Evolutionary conservation across 2,888 invertebrate genomes (phyloP).

Genomic region (Gisinianus flammeolus): DNA sequence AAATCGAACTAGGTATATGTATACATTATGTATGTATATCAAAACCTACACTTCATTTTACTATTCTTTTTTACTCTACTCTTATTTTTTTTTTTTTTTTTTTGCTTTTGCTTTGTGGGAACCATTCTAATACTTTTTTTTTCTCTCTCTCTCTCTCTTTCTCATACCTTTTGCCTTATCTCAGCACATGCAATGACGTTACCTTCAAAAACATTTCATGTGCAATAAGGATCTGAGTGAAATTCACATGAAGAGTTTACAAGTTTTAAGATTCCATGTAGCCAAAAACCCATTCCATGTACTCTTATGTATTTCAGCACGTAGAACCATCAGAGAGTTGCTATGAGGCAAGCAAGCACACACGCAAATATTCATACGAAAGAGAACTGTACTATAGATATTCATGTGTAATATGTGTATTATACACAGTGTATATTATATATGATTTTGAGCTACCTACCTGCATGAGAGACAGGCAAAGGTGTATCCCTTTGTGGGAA

Average conservation of each 20-base stretch:
- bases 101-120: background rate
- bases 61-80: background rate
- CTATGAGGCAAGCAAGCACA: background rate
- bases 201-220: too few relatives aligned
- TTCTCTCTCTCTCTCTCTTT: background rate
- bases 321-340: background rate
- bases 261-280: too few relatives aligned
- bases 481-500: constrained; percentile 20
- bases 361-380: background rate
- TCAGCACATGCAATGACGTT: background rate
- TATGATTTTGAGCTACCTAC: too few relatives aligned
- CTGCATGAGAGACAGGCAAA: background rate
- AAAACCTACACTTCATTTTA: background rate
- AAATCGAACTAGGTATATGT: constrained; percentile 23
- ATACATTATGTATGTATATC: background rate
- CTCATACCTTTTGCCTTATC: background rate
- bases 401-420: too few relatives aligned
- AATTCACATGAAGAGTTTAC: too few relatives aligned
- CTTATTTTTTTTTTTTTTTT: background rate
- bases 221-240: too few relatives aligned
- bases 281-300: too few relatives aligned
- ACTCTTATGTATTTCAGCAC: background rate
- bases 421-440: too few relatives aligned
- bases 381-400: too few relatives aligned
- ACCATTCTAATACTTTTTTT: background rate